A percentile compares a stretch with the other conserved stretches of the same genome.
These are phyloP conservation scores for Phaethon lepturus DNA, from an alignment of 2,113 vertebrate genomes.

Conservation along the genomic window DNA sequence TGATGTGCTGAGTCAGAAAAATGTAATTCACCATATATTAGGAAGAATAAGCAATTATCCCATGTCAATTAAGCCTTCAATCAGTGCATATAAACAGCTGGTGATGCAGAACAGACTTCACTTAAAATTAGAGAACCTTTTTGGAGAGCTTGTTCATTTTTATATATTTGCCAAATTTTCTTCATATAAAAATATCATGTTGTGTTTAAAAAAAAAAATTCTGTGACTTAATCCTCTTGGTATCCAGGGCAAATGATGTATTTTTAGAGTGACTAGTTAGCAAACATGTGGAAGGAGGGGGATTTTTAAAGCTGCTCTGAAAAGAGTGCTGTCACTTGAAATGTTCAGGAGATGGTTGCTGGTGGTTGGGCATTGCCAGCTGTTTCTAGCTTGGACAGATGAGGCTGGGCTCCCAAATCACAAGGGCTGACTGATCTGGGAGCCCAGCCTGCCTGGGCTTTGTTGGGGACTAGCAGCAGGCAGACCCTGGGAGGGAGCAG, in stretches of 20 bases:
- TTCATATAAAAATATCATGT: conserved; percentile 29
- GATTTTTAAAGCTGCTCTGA: background rate
- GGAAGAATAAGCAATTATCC: conserved; percentile 62
- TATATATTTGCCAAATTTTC: conserved; percentile 14
- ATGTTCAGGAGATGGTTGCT: background rate
- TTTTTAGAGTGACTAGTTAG: conserved; percentile 59
- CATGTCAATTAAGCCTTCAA: conserved; percentile 47
- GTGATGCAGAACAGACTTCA: conserved; percentile 24
- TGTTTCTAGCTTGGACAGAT: background rate
- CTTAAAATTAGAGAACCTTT: conserved; percentile 61
- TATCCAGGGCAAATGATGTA: background rate
- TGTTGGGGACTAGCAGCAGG: rapidly evolving
- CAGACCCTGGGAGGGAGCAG: background rate
- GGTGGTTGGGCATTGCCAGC: background rate
- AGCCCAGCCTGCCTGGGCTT: too few species aligned
- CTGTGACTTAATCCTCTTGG: conserved; percentile 30
- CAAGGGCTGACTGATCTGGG: background rate
- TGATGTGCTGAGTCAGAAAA: conserved; percentile 31
- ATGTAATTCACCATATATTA: conserved; percentile 13
- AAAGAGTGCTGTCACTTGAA: background rate
- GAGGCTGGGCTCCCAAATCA: background rate
- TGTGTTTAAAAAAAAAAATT: background rate
- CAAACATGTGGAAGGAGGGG: background rate
- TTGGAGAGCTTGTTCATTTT: conserved; percentile 26
- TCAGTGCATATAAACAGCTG: conserved; percentile 58